These are phyloP conservation scores for Theonella swinhoei DNA, from an alignment of 37 sponge, comb jelly and placozoan species.

Conservation along the genomic window DNA sequence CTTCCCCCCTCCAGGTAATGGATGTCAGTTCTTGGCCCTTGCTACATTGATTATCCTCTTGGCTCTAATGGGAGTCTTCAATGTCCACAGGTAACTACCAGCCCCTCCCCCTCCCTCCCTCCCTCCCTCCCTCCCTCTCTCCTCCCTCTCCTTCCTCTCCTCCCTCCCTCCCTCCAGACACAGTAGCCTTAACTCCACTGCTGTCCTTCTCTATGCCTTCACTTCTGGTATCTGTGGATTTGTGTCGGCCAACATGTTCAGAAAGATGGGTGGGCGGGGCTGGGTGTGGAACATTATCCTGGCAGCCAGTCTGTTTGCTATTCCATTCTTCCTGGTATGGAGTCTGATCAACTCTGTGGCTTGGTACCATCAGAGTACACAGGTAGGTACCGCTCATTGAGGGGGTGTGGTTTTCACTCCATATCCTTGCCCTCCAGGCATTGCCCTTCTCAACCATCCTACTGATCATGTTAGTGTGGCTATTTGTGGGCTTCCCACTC, in stretches of 20 bases:
- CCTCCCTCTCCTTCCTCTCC: not conserved
- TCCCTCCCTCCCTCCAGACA: conserved; percentile 58
- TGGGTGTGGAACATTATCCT: conserved; percentile 96
- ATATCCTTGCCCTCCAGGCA: no score
- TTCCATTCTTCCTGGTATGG: conserved; percentile 92
- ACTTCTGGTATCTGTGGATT: conserved; percentile 88
- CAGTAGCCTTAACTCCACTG: conserved; percentile 86
- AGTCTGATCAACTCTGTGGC: conserved; percentile 90
- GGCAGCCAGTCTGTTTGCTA: conserved; percentile 78
- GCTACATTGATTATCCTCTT: conserved; percentile 61
- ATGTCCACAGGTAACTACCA: conserved; percentile 71
- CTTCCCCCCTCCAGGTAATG: conserved; percentile 87
- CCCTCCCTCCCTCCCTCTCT: not conserved
- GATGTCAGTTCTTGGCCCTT: conserved; percentile 77
- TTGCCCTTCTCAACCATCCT: conserved; percentile 92
- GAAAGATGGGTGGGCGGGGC: conserved; percentile 81
- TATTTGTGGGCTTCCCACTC: conserved; percentile 91
- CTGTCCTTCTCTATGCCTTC: conserved; percentile 88
- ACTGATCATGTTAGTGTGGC: conserved; percentile 83
- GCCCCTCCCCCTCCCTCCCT: not conserved
- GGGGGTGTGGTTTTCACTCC: no score
- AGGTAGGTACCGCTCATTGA: no score
- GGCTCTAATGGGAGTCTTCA: conserved; percentile 86
- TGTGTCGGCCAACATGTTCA: conserved; percentile 79
- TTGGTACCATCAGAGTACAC: conserved; percentile 80